Percentiles rank a stretch among this genome's conserved stretches.
Conservation (phyloP, 2,888 invertebrate genomes). For the Epinotia ramella region DNA sequence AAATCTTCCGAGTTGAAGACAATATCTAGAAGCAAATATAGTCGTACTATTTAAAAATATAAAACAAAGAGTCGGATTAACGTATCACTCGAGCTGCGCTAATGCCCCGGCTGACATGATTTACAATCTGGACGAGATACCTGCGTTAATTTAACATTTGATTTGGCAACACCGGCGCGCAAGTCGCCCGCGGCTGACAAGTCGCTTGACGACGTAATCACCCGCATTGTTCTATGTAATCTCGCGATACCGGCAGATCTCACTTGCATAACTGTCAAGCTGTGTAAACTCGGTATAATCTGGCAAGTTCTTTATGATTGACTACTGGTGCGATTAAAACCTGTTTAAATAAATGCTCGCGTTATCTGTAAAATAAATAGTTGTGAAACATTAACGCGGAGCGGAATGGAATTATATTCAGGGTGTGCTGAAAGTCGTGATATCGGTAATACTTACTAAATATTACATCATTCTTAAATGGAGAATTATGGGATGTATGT, state of each 20-base stretch:
- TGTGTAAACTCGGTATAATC: conserved; percentile 80
- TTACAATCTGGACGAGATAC: conserved; percentile 75
- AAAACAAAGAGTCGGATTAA: conserved; percentile 84
- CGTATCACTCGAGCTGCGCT: conserved; percentile 76
- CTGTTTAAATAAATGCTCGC: conserved; percentile 66
- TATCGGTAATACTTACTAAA: conserved; percentile 9
- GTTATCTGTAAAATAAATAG: conserved; percentile 69
- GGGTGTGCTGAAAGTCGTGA: conserved; percentile 48
- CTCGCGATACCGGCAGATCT: conserved; percentile 78
- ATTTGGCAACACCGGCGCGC: conserved; percentile 76
- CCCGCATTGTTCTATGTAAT: conserved; percentile 81
- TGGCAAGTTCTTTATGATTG: conserved; percentile 77
- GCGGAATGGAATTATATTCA: conserved; percentile 63
- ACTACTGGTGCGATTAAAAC: conserved; percentile 74
- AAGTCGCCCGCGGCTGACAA: conserved; percentile 70
- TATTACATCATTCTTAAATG: conserved; percentile 22
- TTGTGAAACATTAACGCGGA: conserved; percentile 69
- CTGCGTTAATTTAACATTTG: conserved; percentile 75
- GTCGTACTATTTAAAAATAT: conserved; percentile 83
- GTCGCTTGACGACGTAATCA: conserved; percentile 79
- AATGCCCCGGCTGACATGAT: conserved; percentile 78
- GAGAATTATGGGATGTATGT: not conserved
- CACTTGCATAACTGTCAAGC: conserved; percentile 80
- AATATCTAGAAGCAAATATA: conserved; percentile 84
- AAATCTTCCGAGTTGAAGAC: conserved; percentile 81